A percentile compares a stretch with the other conserved stretches of the same genome.
phyloP scores from a whole-genome alignment of 2,888 invertebrate species.

The Fragum sueziense region DNA sequence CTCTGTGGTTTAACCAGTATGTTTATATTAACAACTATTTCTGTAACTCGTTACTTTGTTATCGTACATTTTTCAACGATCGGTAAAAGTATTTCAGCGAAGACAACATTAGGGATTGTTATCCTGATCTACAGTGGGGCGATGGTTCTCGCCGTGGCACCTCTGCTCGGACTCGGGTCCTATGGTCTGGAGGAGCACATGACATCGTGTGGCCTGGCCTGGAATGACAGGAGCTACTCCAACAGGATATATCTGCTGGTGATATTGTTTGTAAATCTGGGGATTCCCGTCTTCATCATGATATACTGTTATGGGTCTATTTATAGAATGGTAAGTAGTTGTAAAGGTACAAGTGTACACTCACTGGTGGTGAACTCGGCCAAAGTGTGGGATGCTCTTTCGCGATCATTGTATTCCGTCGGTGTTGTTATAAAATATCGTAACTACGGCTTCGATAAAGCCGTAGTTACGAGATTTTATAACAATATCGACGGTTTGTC shows the following conservation, averaged over 20 bases:
- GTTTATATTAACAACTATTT: constrained; percentile 6
- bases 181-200: constrained; percentile 33
- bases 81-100: not conserved
- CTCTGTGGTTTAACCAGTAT: not conserved
- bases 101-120: not conserved
- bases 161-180: constrained; percentile 27
- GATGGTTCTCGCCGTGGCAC: not conserved
- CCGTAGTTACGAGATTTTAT: too few species aligned
- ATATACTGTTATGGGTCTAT: constrained; percentile 3
- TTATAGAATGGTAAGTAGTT: not conserved
- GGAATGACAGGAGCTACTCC: constrained; percentile 13
- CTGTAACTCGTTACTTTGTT: constrained; percentile 2
- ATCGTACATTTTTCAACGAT: not conserved
- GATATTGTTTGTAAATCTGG: not conserved
- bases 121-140: not conserved
- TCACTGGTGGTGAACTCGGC: too few species aligned
- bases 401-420: too few species aligned
- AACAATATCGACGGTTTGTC: too few species aligned
- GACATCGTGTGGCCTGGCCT: constrained; percentile 30
- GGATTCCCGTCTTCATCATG: constrained; percentile 1
- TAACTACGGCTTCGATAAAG: too few species aligned
- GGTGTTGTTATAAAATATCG: too few species aligned
- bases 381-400: too few species aligned
- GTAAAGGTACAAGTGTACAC: too few species aligned
- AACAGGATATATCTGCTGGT: constrained; percentile 1